These are phyloP conservation scores for Phodopus roborovskii DNA, from an alignment of 2,113 vertebrate genomes.

Conservation along the genomic window DNA sequence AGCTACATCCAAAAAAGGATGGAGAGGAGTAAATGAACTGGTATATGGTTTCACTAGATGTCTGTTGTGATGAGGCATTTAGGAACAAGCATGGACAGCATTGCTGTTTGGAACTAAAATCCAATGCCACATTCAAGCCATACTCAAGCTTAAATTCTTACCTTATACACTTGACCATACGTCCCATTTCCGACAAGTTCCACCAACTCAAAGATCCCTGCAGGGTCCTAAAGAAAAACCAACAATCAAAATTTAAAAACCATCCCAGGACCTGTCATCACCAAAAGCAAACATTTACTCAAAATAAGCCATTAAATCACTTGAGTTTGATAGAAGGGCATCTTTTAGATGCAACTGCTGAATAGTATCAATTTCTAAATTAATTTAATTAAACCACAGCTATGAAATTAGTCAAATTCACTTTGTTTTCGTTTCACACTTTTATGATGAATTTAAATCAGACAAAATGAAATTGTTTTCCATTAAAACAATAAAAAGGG, in stretches of 20 bases:
- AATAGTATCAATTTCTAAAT: not conserved
- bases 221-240: slow-evolving; percentile 92
- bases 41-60: not conserved
- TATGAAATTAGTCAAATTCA: slow-evolving; percentile 43
- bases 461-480: not conserved
- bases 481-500: not conserved
- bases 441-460: slow-evolving; percentile 30
- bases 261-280: not conserved
- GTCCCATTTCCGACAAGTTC: slow-evolving; percentile 99
- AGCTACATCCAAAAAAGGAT: not conserved
- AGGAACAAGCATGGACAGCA: not conserved
- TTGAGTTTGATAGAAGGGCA: not conserved
- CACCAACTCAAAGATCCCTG: slow-evolving; percentile 98
- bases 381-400: not conserved
- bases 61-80: not conserved
- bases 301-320: not conserved
- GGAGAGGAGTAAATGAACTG: not conserved
- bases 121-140: not conserved
- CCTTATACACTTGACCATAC: slow-evolving; percentile 99
- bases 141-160: slow-evolving; percentile 78
- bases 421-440: slow-evolving; percentile 38
- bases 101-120: not conserved
- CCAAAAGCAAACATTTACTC: slow-evolving; percentile 39
- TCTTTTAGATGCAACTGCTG: not conserved
- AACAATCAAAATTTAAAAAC: slow-evolving; percentile 46